Evolutionary conservation across 2,797 vertebrate genomes (phyloP), one percentile per base, ranked within the genome.

Genomic region (Gastrophryne carolinensis): DNA sequence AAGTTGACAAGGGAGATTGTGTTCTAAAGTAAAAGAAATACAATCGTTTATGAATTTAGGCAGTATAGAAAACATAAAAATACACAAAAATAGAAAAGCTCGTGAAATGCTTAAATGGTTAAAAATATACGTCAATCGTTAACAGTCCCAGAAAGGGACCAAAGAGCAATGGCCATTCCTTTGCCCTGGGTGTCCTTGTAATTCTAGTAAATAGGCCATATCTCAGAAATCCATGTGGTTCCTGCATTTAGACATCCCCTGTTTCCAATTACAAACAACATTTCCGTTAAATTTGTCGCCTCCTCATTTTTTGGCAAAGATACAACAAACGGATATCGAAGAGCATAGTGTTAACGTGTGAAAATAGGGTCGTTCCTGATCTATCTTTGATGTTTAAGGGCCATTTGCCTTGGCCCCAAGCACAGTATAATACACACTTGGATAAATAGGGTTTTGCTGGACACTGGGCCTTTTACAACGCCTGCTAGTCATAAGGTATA

Each of bases 301-400:
- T 89, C 79, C 64, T 44, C 65, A 81, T 26, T 67, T 68, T 86
- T 89, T 87, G 87, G 86, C 86, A 86, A 82, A 78, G 81, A 73
- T 85, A 87, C 82, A 84, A 88, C 89, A 92, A 92, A 90, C 84
- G 83, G 78, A 83, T 84, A 71, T 66, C 81, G 82, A 73, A 84
- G 80, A 86, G 85, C 81, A 68, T 85, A 82, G 88, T 92, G 90
- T 89, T 90, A 91, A 89, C 80, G 87, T 26, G 79, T 80, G 87
- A 89, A 90, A 92, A 84, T 85, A 88, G 88, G 87, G 84, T 82
- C 66, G 70, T 81, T 54, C 50, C 86, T 95, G 94, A 96, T 98
- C 95, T 95, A 94, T 94, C 90, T 85, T 82, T 84, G 81, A 85
- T 87, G 30, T 65, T 15, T 29, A 65, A 50, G 44, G 30, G 61